Evolutionary conservation across 1,140 invertebrate genomes (phyloP).

Genomic region (Chironomus striatipennis): DNA sequence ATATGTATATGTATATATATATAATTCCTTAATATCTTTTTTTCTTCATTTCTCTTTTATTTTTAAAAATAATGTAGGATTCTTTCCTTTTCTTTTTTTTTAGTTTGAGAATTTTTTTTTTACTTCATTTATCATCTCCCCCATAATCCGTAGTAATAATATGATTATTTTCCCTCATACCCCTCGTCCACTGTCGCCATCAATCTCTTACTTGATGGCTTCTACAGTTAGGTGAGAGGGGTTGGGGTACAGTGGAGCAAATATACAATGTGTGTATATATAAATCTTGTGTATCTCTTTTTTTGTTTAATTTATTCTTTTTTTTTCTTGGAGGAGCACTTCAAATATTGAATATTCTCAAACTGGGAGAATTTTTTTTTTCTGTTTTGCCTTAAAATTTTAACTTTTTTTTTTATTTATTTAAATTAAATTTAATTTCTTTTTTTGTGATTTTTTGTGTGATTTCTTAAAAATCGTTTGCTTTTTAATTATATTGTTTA

Average conservation of each 20-base stretch:
- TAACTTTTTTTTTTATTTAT: not conserved
- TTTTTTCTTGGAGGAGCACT: too few species aligned
- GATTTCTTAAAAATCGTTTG: constrained; percentile 23
- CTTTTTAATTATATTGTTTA: constrained; percentile 20
- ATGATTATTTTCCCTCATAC: too few species aligned
- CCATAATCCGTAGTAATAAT: too few species aligned
- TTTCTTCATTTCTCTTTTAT: not conserved
- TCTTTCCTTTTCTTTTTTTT: constrained; percentile 16
- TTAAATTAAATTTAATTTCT: constrained; percentile 7
- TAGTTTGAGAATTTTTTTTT: constrained; percentile 6
- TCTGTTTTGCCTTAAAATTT: not conserved
- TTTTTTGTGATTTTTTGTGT: constrained; percentile 22
- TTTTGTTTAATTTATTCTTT: too few species aligned
- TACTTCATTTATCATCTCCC: too few species aligned
- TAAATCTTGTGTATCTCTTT: too few species aligned
- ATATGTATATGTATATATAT: constrained; percentile 12
- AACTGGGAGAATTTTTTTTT: constrained; percentile 17
- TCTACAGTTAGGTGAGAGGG: too few species aligned
- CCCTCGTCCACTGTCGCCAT: too few species aligned
- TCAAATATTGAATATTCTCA: not conserved
- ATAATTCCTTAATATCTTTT: constrained; percentile 15
- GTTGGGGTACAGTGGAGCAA: too few species aligned
- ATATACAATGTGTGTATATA: too few species aligned
- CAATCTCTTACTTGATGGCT: too few species aligned
- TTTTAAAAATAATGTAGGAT: constrained; percentile 10